Evolutionary conservation across 2,113 vertebrate genomes (phyloP).

Genomic region (Eulemur rufifrons): DNA sequence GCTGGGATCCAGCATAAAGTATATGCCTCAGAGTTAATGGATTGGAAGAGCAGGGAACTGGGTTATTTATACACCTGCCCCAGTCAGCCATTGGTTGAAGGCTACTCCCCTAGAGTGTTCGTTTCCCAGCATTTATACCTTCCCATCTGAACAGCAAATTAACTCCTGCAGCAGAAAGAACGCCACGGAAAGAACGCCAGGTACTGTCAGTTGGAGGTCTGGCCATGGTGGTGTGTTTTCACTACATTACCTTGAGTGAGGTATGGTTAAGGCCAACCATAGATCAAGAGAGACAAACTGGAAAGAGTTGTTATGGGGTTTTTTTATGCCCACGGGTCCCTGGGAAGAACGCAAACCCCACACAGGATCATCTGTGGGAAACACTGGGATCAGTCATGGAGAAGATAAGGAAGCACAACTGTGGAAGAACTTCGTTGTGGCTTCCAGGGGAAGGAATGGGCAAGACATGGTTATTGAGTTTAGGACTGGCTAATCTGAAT

Average conservation of each 20-base stretch:
- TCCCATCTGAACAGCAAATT: neutral
- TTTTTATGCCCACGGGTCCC: neutral
- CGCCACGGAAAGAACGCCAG: neutral
- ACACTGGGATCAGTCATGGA: rapidly evolving
- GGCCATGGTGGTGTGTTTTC: neutral
- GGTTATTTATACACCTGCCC: neutral
- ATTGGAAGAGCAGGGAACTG: neutral
- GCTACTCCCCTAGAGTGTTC: no score
- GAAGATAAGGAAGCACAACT: neutral
- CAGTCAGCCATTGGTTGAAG: neutral
- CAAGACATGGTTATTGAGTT: neutral
- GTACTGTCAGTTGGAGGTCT: neutral
- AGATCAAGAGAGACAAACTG: neutral
- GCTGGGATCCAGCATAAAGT: no score
- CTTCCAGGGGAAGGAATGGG: neutral
- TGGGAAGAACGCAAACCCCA: neutral
- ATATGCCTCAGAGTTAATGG: neutral
- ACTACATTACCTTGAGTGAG: neutral
- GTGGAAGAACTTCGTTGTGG: neutral
- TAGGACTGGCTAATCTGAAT: neutral
- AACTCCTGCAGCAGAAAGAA: neutral
- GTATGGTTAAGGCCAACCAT: neutral
- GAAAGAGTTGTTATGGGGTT: neutral
- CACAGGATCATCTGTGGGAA: neutral
- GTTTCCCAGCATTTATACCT: neutral